Evolutionary conservation across 2,113 vertebrate genomes (phyloP).

Genomic region (Ancistrus triradiatus): DNA sequence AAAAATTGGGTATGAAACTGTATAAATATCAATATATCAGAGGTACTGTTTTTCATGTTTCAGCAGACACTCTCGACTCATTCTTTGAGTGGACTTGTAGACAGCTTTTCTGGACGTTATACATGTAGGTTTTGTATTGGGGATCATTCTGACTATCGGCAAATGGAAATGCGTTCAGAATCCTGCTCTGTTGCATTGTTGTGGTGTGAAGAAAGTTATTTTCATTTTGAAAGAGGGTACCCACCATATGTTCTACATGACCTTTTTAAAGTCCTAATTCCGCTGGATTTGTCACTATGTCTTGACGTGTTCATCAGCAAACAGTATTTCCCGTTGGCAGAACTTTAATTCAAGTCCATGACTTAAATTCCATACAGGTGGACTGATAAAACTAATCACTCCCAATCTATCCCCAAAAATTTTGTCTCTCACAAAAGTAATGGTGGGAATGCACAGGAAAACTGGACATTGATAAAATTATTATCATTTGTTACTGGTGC

Average conservation of each 20-base stretch:
- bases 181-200: conserved; percentile 22
- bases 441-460: neutral
- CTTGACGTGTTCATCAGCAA: too few species aligned
- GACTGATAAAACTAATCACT: conserved; percentile 15
- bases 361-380: conserved; percentile 22
- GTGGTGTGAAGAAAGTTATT: conserved; percentile 31
- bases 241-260: too few species aligned
- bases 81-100: conserved; percentile 30
- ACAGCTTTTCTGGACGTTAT: conserved; percentile 36
- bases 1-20: too few species aligned
- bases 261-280: too few species aligned
- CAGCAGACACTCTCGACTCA: conserved; percentile 36
- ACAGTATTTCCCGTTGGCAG: too few species aligned
- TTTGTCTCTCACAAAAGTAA: too few species aligned
- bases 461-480: conserved; percentile 12
- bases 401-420: neutral
- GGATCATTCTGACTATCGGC: conserved; percentile 35
- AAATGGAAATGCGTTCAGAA: conserved; percentile 29
- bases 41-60: conserved; percentile 35
- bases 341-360: too few species aligned
- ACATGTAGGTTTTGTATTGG: conserved; percentile 38
- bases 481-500: neutral
- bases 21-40: too few species aligned
- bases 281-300: too few species aligned
- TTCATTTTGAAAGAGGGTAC: conserved; percentile 25